Percentiles rank a stretch among this genome's conserved stretches.
Evolutionary conservation across 2,113 vertebrate genomes (phyloP).

Genomic region (Chunga burmeisteri): DNA sequence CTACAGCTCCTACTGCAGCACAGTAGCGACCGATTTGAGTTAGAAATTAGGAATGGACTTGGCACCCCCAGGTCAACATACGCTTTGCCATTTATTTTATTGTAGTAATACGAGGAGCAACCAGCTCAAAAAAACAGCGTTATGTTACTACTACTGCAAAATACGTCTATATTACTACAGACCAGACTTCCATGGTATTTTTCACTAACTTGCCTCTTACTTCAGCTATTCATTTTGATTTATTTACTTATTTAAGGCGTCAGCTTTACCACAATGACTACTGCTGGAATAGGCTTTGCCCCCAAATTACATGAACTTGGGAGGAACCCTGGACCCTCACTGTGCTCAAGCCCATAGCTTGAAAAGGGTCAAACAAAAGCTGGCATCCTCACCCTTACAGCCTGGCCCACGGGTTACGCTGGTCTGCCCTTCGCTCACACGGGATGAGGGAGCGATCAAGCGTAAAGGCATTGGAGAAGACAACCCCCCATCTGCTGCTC

Average conservation of each 20-base stretch:
- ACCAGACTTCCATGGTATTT: not conserved
- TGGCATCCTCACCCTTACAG: not conserved
- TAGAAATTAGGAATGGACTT: not conserved
- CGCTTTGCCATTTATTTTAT: not conserved
- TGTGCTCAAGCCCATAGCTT: not conserved
- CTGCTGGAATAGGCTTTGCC: not conserved
- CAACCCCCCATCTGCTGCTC: constrained; percentile 29
- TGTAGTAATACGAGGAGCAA: not conserved
- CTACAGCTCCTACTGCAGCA: not conserved
- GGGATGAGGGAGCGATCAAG: not conserved
- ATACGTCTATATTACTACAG: not conserved
- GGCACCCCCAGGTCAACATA: not conserved
- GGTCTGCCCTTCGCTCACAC: not conserved
- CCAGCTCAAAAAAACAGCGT: not conserved
- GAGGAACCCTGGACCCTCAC: not conserved
- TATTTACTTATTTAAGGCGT: not conserved
- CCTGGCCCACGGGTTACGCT: not conserved
- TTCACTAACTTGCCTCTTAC: not conserved
- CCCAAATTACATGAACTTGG: not conserved
- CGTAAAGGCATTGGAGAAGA: constrained; percentile 20
- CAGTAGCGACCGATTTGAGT: not conserved
- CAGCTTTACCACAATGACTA: not conserved
- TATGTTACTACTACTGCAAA: not conserved
- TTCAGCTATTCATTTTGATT: not conserved
- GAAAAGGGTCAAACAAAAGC: constrained; percentile 41